Base-by-base conservation (phyloP, 1,140 invertebrate species). In the Procambarus clarkii region DNA sequence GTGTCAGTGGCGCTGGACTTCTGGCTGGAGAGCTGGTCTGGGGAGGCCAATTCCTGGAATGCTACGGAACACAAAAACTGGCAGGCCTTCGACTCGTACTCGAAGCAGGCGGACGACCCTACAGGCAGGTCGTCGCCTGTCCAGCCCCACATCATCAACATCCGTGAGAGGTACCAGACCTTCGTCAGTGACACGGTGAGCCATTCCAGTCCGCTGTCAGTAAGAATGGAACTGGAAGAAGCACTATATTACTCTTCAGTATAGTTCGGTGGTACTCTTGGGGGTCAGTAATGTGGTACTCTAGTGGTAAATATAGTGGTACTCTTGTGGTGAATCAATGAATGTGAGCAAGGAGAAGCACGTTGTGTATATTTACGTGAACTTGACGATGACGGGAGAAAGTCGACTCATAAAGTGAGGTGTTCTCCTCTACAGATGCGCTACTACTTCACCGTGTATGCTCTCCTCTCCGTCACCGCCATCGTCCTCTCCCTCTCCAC, bases 1-100 rank as follows among this genome's bases (percentile, higher is more conserved):
- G 93, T 96, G 82, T 94, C 95, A 88, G 95, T 96, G 58, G 95
- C 95, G 92, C 96, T 95, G 71, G 96, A 96, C 94, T 94, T 96
- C 92, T 97, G 96, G 96, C 93, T 97, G 54, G 95, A 95, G 92
- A 93, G 94, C n/a, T 97, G 96, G 96, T 96, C 95, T 7, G 86
- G 80, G 2, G 58, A 80, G 58, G 91, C 91, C 69, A 76, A 76
- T 44, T 46, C 34, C 13, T 80, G 86, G 84, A 77, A 80, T 11
- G 58, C n/a, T 4, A 79, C 86, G 5, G 64, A 84, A 45, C 34
- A n/a, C 15, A 64, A 18, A 11, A 77, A 60, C n/a, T 24, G 44
- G 76, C 69, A 74, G 69, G 69, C 69, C n/a, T 74, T 34, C 69
- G 34, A 7, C 5, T 8, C 21, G n/a, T 34, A 74, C 69, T 1